Percentiles rank a stretch among this genome's conserved stretches.
Evolutionary conservation across 2,888 invertebrate genomes (phyloP).

Genomic region (Heteromurus nitidus): DNA sequence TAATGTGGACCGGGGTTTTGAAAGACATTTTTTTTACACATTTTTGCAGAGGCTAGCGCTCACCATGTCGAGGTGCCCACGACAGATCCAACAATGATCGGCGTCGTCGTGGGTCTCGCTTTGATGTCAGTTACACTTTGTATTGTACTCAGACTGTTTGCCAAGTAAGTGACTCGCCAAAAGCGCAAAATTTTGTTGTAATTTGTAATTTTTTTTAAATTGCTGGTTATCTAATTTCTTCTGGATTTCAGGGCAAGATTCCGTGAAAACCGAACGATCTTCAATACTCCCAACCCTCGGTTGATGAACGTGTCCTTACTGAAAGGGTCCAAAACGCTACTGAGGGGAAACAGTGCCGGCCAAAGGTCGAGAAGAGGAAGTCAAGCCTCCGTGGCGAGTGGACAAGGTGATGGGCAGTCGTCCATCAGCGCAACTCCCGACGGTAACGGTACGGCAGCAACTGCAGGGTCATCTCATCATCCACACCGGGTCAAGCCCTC

Average conservation of each 20-base stretch:
- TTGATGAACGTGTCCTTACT: constrained; percentile 83
- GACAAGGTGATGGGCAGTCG: constrained; percentile 55
- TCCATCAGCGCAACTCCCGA: constrained; percentile 16
- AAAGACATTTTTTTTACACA: neutral
- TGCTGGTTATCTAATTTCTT: neutral
- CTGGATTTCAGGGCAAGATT: constrained; percentile 86
- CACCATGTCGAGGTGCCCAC: constrained; percentile 77
- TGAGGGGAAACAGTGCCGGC: constrained; percentile 71
- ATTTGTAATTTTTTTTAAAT: neutral
- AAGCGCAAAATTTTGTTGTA: no score
- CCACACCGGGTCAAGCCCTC: constrained; percentile 64
- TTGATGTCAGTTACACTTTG: constrained; percentile 96
- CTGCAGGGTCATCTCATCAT: constrained; percentile 59
- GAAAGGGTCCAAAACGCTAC: constrained; percentile 71
- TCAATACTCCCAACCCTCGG: constrained; percentile 94
- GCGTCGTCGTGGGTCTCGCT: constrained; percentile 81
- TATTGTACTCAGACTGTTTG: constrained; percentile 91
- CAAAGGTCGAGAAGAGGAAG: constrained; percentile 70
- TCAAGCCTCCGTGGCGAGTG: constrained; percentile 67
- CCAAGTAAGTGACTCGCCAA: constrained; percentile 83
- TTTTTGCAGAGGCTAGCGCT: constrained; percentile 68
- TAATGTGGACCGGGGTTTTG: no score
- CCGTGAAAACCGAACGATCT: constrained; percentile 93
- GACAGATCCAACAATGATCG: constrained; percentile 91
- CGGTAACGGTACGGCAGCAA: constrained; percentile 40